These are phyloP conservation scores for Callipepla californica DNA, from an alignment of 2,113 vertebrate species.

Conservation along the genomic window DNA sequence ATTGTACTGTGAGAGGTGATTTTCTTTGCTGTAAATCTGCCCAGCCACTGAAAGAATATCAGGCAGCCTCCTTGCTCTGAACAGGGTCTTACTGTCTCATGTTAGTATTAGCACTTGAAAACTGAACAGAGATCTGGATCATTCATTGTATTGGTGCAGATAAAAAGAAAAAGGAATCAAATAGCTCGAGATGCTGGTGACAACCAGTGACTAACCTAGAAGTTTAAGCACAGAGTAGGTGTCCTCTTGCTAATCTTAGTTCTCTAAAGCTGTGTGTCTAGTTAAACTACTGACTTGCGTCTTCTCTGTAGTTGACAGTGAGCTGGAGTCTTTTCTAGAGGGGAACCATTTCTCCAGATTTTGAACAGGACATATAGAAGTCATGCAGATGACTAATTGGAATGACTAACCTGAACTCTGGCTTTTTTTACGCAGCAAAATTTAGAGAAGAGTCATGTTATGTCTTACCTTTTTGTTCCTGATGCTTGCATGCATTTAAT, in stretches of 20 bases:
- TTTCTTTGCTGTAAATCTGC: conserved; percentile 31
- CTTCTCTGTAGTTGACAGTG: background rate
- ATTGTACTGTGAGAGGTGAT: background rate
- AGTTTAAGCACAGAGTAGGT: background rate
- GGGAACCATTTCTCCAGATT: background rate
- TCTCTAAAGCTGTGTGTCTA: background rate
- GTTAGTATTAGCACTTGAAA: conserved; percentile 1
- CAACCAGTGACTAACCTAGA: background rate
- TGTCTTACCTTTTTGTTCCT: background rate
- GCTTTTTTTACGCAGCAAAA: background rate
- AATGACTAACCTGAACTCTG: background rate
- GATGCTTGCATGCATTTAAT: background rate
- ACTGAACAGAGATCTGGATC: background rate
- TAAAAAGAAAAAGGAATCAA: background rate
- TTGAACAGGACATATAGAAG: background rate
- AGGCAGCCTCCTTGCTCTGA: background rate
- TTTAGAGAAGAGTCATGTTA: background rate
- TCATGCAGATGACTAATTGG: background rate
- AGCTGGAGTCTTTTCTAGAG: background rate
- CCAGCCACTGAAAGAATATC: background rate
- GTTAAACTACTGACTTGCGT: background rate
- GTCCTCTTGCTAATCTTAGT: background rate
- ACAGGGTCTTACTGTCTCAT: background rate
- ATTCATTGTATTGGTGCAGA: background rate
- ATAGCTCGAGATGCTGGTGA: background rate